Conservation (phyloP, 2,113 vertebrate species). For the Paramisgurnus dabryanus region DNA sequence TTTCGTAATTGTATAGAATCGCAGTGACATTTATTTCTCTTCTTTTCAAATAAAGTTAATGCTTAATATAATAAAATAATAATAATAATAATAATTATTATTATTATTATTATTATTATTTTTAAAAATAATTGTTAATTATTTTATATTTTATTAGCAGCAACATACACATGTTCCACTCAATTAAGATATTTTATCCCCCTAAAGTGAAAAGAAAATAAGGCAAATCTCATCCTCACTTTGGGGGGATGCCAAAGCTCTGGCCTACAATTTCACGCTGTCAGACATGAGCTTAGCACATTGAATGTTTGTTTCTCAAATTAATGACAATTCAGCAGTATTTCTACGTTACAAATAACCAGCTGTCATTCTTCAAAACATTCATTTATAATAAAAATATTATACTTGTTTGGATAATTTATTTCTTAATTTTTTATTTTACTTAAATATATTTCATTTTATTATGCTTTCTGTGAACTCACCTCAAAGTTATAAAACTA, state of each 20-base stretch:
- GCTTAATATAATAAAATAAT: background rate
- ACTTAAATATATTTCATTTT: background rate
- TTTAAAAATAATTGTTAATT: too few species aligned
- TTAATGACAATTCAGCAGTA: slow-evolving; percentile 10
- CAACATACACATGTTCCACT: background rate
- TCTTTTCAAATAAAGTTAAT: background rate
- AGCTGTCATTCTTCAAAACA: background rate
- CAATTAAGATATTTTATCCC: background rate
- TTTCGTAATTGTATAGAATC: background rate
- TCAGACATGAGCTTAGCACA: slow-evolving; percentile 22
- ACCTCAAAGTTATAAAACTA: too few species aligned
- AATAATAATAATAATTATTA: background rate
- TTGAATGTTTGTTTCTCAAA: slow-evolving; percentile 32
- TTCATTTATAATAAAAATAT: background rate
- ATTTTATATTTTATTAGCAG: background rate
- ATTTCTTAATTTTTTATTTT: background rate
- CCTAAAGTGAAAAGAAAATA: background rate
- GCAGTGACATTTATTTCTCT: background rate
- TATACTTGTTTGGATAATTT: background rate
- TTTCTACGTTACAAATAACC: background rate
- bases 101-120: background rate
- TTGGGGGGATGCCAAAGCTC: slow-evolving; percentile 32
- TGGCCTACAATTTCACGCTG: slow-evolving; percentile 40
- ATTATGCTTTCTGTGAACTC: background rate
- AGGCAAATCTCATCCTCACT: background rate